Evolutionary conservation across 2,113 vertebrate genomes (phyloP), one percentile per base, ranked within the genome.

Genomic region (Rhabdomys dilectus): DNA sequence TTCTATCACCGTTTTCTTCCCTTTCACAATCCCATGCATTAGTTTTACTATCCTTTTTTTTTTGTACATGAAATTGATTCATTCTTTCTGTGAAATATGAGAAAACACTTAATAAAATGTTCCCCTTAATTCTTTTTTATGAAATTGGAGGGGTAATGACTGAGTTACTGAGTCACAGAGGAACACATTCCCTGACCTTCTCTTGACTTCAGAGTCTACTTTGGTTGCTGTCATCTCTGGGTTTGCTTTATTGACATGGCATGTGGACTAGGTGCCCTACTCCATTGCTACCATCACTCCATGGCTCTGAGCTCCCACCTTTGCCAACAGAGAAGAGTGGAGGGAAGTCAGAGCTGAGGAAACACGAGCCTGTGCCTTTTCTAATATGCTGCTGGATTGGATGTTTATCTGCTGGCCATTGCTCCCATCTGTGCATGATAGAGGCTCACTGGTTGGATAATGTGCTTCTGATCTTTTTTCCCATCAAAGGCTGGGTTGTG

Each of bases 81-180:
- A 78, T 36, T 85, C 42, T 13, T 82, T 58, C 80, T 62, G 60
- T 62, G 80, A 51, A 93, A 85, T 22, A 26, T 34, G 62, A 92
- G 45, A 56, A 91, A 80, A n/a, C 36, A 56, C 42, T 96, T 91
- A 34, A 64, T 87, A 80, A 73, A 80, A 91, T 42, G 26, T 91
- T 93, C 62, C 73, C 72, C 5, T 80, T 73, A 26, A 51, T 64
- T 91, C 81, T 86, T 42, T 78, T 11, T 51, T 29, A 45, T 78
- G 42, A 62, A 86, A 60, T 36, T 45, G 42, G 51, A 51, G 89
- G 36, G 72, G 5, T 62, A 36, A 51, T 78, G 48, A 73, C 53
- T 70, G 48, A 48, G 17, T 34, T 76, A 19, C 11, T 36, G 70
- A 82, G 34, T 86, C 81, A 77, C 62, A 39, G 72, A 58, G 39